A percentile compares a stretch with the other conserved stretches of the same genome.
These are phyloP conservation scores for Neoarius graeffei DNA, from an alignment of 2,113 vertebrate species.

Conservation along the genomic window DNA sequence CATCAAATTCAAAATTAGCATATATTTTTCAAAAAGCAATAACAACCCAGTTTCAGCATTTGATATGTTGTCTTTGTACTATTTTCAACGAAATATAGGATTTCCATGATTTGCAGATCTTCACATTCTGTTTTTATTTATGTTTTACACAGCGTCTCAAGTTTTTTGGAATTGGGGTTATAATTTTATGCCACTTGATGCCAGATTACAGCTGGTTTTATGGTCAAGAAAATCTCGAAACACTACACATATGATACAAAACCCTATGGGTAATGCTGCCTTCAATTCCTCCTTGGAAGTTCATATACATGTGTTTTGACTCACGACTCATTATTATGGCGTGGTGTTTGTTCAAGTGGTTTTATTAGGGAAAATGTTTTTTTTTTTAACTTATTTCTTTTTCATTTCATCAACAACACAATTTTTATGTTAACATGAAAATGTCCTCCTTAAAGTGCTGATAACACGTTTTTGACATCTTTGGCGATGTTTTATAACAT, in stretches of 20 bases:
- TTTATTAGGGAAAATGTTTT: background rate
- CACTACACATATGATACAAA: background rate
- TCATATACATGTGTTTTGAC: background rate
- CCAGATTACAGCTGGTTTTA: background rate
- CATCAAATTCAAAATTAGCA: too few species aligned
- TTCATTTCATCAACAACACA: background rate
- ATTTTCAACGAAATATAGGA: too few species aligned
- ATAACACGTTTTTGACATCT: too few species aligned
- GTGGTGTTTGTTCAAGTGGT: background rate
- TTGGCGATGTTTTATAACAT: too few species aligned
- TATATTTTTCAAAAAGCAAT: too few species aligned
- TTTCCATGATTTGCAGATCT: too few species aligned
- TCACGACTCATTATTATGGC: background rate
- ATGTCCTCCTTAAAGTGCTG: background rate
- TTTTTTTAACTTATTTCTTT: background rate
- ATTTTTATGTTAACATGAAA: background rate
- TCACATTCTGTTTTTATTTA: too few species aligned
- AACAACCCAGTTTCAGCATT: too few species aligned
- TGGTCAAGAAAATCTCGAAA: background rate
- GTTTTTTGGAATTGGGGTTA: too few species aligned
- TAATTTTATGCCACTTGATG: background rate
- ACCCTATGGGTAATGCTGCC: background rate
- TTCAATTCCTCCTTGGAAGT: background rate
- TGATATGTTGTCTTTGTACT: too few species aligned
- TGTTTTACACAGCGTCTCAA: too few species aligned